phyloP scores from a whole-genome alignment of 2,113 vertebrate species.

The Eclectus roratus region DNA sequence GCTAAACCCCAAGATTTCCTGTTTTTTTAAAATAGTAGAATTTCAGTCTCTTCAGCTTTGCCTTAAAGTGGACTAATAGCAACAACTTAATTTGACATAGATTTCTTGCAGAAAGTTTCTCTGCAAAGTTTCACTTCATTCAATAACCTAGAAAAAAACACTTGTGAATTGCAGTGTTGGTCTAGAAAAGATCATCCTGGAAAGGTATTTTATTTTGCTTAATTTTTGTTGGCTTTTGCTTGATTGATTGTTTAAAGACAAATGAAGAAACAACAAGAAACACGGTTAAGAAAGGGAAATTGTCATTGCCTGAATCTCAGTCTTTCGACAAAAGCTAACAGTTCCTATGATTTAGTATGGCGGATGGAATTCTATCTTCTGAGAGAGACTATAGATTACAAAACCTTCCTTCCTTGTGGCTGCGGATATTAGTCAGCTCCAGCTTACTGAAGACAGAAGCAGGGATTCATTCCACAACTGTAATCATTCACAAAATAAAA shows the following conservation, averaged over 20 bases:
- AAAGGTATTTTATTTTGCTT: not conserved
- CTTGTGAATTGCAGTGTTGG: not conserved
- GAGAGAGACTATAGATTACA: conserved; percentile 7
- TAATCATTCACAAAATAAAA: conserved; percentile 28
- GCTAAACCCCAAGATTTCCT: not conserved
- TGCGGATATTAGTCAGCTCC: conserved; percentile 20
- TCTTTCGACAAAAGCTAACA: not conserved
- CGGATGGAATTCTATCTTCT: not conserved
- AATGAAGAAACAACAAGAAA: not conserved
- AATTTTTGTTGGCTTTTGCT: not conserved
- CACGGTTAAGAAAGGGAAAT: not conserved
- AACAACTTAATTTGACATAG: not conserved
- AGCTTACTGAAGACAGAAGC: not conserved
- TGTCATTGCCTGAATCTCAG: conserved; percentile 2
- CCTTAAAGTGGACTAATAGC: not conserved
- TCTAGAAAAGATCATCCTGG: not conserved
- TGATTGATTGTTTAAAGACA: conserved; percentile 3
- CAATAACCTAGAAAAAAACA: not conserved
- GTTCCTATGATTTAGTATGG: conserved; percentile 7
- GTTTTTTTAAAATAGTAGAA: not conserved
- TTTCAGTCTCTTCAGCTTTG: not conserved
- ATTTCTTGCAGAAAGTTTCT: not conserved
- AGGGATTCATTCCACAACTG: not conserved
- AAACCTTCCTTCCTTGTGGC: not conserved
- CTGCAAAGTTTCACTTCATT: not conserved